phyloP scores from a whole-genome alignment of 2,888 invertebrate genomes.

The Aleiodes testaceus region DNA sequence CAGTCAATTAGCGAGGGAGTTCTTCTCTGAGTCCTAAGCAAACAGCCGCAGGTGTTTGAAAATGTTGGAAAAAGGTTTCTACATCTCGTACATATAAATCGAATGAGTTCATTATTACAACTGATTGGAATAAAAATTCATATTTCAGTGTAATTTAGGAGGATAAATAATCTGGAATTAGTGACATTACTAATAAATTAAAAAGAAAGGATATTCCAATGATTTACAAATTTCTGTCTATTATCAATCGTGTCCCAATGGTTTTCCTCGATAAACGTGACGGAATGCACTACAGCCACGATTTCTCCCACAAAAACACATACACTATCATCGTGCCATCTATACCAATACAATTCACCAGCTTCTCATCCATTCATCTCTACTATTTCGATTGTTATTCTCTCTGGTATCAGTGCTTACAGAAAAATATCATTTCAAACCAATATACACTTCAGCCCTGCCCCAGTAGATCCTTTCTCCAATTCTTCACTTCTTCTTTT shows the following conservation, averaged over 20 bases:
- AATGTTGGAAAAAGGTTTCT: conserved; percentile 48
- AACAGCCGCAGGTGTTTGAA: conserved; percentile 69
- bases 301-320: not conserved
- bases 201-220: conserved; percentile 29
- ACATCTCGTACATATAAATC: conserved; percentile 50
- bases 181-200: no score
- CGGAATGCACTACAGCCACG: conserved; percentile 39
- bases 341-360: conserved; percentile 3
- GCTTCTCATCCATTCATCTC: conserved; percentile 13
- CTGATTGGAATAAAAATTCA: not conserved
- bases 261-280: conserved; percentile 52
- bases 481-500: not conserved
- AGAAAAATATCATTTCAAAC: conserved; percentile 42
- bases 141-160: not conserved
- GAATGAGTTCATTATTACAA: conserved; percentile 49
- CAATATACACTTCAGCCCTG: conserved; percentile 34
- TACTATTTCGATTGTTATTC: conserved; percentile 40
- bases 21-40: conserved; percentile 64
- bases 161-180: no score
- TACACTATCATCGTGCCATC: not conserved
- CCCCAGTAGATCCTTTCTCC: not conserved
- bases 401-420: conserved; percentile 39
- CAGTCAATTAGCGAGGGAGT: conserved; percentile 66
- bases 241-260: conserved; percentile 55
- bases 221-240: conserved; percentile 54